A percentile compares a stretch with the other conserved stretches of the same genome.
These are phyloP conservation scores for Garra rufa DNA, from an alignment of 2,113 vertebrate genomes.

Conservation along the genomic window DNA sequence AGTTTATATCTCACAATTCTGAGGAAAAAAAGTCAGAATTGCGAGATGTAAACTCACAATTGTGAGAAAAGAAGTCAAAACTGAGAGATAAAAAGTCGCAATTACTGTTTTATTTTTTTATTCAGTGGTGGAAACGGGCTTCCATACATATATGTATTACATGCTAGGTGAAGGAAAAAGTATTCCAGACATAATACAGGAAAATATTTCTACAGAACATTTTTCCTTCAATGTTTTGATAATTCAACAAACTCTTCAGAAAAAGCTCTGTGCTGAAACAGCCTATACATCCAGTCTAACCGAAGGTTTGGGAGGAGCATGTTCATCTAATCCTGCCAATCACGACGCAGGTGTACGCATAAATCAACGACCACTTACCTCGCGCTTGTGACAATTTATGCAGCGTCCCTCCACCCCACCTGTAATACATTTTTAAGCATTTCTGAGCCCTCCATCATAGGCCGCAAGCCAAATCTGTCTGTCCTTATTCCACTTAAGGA, in stretches of 20 bases:
- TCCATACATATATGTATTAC: neutral
- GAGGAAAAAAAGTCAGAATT: no score
- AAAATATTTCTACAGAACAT: neutral
- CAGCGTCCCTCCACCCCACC: neutral
- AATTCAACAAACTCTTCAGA: slow-evolving; percentile 1
- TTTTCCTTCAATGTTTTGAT: neutral
- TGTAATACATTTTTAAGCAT: neutral
- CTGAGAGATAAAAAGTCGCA: no score
- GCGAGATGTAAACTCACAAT: no score
- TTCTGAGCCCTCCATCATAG: neutral
- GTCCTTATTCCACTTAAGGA: neutral
- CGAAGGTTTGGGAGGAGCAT: neutral
- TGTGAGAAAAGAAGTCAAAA: no score
- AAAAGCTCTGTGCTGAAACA: neutral
- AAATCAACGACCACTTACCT: neutral
- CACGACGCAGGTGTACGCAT: neutral
- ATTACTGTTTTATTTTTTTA: no score
- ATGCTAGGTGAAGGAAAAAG: neutral
- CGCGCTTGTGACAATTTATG: neutral
- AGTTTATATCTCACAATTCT: no score
- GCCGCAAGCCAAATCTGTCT: neutral
- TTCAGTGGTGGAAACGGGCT: no score
- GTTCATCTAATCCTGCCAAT: neutral
- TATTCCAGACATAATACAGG: neutral
- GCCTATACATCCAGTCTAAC: neutral